Base-by-base conservation (phyloP, 1,140 invertebrate genomes). In the Nomia melanderi region DNA sequence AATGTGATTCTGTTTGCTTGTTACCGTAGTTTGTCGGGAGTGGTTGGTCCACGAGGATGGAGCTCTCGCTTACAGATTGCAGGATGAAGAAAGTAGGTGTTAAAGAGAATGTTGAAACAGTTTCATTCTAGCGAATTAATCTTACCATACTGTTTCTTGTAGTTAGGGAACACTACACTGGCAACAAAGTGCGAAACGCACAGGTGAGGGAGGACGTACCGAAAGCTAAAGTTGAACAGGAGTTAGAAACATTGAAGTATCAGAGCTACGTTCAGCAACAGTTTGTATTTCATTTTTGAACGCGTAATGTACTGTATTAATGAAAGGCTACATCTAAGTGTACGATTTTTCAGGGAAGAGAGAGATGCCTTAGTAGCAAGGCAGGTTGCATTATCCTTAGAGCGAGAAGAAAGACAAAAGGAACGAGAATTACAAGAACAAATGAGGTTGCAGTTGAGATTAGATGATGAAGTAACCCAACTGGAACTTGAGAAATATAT, bases 41-140 rank as follows among this genome's bases (percentile, higher is more conserved):
- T 99, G 97, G 97, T 93, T 98, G 78, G 96, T 98, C 54, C 95
- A 97, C 84, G 97, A 98, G 91, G 98, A 99, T 92, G 96, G 96
- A 59, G 97, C 97, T 12, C 91, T 98, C 80, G 98, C 97, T 8
- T 96, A 98, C 91, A 94, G 95, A 72, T 93, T 98, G 17, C 98
- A 99, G 91, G 96, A 96, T 88, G 94, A 98, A 92, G 98, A 98
- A 93, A 97, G 97, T 96, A 93, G 67, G 39, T 44, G 41, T 69
- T 47, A 41, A 8, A 4, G 33, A 25, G 31, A 12, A 31, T 39
- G 41, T 20, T 33, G 0, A 8, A 41, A 14, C 36, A 23, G 29
- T 44, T n/a, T 3, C 11, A 33, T 17, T 25, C n/a, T 29, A 14
- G 4, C n/a, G 31, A 2, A 29, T 54, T 12, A 56, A 25, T 56